A percentile compares a stretch with the other conserved stretches of the same genome.
Conservation (phyloP, 2,888 invertebrate genomes). For the Microplitis manilae region DNA sequence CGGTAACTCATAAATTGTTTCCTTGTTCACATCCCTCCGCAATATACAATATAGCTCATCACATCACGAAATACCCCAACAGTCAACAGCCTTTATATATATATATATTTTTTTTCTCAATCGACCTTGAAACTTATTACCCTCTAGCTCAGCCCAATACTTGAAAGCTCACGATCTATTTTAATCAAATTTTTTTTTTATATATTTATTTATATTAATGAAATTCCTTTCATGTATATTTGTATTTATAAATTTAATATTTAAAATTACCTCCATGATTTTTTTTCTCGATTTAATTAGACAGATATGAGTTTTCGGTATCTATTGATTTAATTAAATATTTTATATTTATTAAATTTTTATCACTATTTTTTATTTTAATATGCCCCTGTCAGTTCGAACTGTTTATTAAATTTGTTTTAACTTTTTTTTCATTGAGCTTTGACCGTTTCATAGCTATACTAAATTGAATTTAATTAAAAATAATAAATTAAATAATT, state of each 20-base stretch:
- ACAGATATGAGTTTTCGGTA: neutral
- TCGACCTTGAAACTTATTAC: slow-evolving; percentile 57
- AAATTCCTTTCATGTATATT: too few relatives aligned
- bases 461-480: too few relatives aligned
- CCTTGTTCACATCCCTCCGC: slow-evolving; percentile 7
- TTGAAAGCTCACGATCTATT: neutral
- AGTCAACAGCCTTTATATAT: too few relatives aligned
- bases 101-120: slow-evolving; percentile 37
- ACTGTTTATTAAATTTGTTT: too few relatives aligned
- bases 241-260: neutral
- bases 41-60: neutral
- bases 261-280: too few relatives aligned
- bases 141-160: slow-evolving; percentile 35
- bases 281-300: neutral
- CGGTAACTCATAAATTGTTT: slow-evolving; percentile 42
- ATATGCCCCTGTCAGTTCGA: too few relatives aligned
- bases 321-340: neutral
- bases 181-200: neutral
- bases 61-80: slow-evolving; percentile 26
- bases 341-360: neutral
- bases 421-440: too few relatives aligned
- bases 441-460: too few relatives aligned
- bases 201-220: neutral
- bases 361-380: neutral
- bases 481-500: too few relatives aligned